phyloP scores from a whole-genome alignment of 2,113 vertebrate genomes.

The Butorides virescens region DNA sequence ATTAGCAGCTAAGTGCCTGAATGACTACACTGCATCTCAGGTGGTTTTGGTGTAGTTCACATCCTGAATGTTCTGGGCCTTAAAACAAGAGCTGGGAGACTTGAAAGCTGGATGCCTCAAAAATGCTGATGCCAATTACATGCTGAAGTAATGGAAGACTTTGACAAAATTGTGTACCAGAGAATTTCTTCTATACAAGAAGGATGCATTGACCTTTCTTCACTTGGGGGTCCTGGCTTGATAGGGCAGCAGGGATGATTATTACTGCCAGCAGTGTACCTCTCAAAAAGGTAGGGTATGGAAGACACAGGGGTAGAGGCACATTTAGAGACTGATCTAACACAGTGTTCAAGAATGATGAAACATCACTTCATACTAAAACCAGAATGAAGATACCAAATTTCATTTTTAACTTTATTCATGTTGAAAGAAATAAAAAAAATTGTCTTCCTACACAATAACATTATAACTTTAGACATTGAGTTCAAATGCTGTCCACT shows the following conservation, averaged over 20 bases:
- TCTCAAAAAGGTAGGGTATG: not conserved
- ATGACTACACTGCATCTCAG: not conserved
- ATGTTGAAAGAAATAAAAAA: not conserved
- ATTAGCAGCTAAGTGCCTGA: not conserved
- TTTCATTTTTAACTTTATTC: not conserved
- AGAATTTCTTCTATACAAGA: not conserved
- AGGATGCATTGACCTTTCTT: not conserved
- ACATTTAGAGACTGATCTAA: not conserved
- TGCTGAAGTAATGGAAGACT: not conserved
- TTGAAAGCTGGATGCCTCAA: not conserved
- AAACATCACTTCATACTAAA: not conserved
- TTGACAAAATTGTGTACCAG: not conserved
- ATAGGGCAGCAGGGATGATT: not conserved
- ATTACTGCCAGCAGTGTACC: not conserved
- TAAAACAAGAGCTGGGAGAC: not conserved
- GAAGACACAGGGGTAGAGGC: not conserved
- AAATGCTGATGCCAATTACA: not conserved
- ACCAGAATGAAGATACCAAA: not conserved
- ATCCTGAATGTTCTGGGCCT: not conserved
- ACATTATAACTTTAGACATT: not conserved
- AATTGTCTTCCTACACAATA: not conserved
- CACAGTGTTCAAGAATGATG: not conserved
- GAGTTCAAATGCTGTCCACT: not conserved
- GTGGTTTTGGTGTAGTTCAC: not conserved
- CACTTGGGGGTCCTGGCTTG: not conserved